Base-by-base conservation (phyloP, 2,888 invertebrate genomes). In the Acanthococcus lagerstroemiae region DNA sequence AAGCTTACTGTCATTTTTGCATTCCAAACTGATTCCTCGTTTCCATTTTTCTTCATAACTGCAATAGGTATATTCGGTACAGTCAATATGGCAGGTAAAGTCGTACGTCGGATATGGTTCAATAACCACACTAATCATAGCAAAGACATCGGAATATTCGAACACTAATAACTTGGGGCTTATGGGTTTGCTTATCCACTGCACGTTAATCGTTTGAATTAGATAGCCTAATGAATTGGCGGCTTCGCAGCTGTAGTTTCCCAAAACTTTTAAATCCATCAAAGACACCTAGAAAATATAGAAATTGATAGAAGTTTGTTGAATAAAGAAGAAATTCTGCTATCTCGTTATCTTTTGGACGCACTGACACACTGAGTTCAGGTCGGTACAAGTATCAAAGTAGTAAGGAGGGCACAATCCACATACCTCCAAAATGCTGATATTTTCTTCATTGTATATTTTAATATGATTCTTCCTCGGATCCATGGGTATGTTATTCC, bases 11-110 rank as follows among this genome's bases (percentile, higher is more conserved):
- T 25, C 24, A 46, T 55, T 55, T 55, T 27, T 44, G 44, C 65
- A 65, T 37, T 37, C 37, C 37, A 37, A 3, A 3, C 37, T 37
- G 3, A 37, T 15, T 37, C 37, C 37, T 37, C 37, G 46, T 66
- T 50, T 66, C 66, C 66, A 66, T 48, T 66, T 66, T 37, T 66
- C 66, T 50, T 56, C 57, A 19, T 30, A 45, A 17, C 48, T 56
- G 17, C 56, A 57, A 27, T 56, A 66, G 2, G 66, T 66, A 17
- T 50, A 46, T 22, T 66, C 48, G 4, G 66, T 66, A 30, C 46
- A 66, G 6, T 48, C 45, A 7, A 66, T 19, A 45, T 54, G 48
- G 12, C 63, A 63, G 7, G 9, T 21, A 21, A 63, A 63, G 17
- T 52, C 30, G 4, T 52, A 50, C 4, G 52, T 22, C 5, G 63